Evolutionary conservation across 2,113 vertebrate genomes (phyloP).

Genomic region (Cyanoliseus patagonus): DNA sequence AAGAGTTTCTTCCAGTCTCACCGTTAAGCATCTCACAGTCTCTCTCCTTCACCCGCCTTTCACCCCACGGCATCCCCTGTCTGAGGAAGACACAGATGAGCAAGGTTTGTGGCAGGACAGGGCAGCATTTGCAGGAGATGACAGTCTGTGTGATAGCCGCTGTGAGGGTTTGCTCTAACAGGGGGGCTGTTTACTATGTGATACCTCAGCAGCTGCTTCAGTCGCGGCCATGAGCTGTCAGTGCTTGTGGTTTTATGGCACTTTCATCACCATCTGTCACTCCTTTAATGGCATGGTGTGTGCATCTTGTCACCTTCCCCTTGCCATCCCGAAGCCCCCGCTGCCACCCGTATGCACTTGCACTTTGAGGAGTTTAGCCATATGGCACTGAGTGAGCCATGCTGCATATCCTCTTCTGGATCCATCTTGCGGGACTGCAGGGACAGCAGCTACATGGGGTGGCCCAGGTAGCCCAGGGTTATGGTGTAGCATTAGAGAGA

Average conservation of each 20-base stretch:
- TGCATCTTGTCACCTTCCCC: background rate
- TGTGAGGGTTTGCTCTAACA: background rate
- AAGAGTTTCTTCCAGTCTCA: background rate
- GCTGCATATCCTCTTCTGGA: background rate
- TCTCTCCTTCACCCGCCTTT: background rate
- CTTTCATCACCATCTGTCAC: conserved; percentile 66
- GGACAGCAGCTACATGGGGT: background rate
- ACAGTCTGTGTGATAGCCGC: background rate
- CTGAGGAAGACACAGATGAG: fast-evolving
- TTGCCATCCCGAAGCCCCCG: background rate
- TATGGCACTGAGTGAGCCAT: background rate
- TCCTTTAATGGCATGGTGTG: background rate
- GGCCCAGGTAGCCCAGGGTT: background rate
- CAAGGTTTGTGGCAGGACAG: background rate
- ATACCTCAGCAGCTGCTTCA: conserved; percentile 55
- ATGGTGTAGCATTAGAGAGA: background rate
- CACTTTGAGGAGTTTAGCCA: background rate
- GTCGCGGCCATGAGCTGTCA: background rate
- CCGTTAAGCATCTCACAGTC: fast-evolving
- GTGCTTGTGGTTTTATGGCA: conserved; percentile 36
- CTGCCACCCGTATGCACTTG: fast-evolving
- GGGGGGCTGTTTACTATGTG: background rate
- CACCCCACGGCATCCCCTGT: fast-evolving
- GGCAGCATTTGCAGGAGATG: background rate
- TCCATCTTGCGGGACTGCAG: background rate